Conservation (phyloP, 2,888 invertebrate species). For the Pachydiplax longipennis region DNA sequence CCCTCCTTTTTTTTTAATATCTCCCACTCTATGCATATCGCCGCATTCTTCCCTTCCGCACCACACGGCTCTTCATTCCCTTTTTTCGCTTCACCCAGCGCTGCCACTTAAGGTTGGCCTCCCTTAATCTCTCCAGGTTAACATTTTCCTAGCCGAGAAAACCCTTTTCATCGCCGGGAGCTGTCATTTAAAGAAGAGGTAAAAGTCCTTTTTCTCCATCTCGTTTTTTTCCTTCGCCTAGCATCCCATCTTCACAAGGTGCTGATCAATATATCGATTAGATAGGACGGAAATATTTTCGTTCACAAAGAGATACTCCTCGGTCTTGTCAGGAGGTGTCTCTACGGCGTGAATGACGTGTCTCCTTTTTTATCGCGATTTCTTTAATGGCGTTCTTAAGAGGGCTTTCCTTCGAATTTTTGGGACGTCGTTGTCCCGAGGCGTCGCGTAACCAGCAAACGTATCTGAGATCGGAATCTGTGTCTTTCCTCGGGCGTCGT, state of each 20-base stretch:
- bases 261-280: slow-evolving; percentile 38
- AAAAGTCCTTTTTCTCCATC: not conserved
- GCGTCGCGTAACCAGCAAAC: not conserved
- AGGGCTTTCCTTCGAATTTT: slow-evolving; percentile 23
- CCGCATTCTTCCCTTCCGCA: not conserved
- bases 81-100: slow-evolving; percentile 1
- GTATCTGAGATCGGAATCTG: not conserved
- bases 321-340: not conserved
- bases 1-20: not conserved
- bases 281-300: slow-evolving; percentile 36
- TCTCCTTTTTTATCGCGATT: slow-evolving; percentile 30
- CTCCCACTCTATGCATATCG: not conserved
- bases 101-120: slow-evolving; percentile 34
- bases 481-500: not conserved
- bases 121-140: slow-evolving; percentile 34
- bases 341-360: slow-evolving; percentile 27
- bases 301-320: not conserved
- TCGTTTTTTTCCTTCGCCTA: not conserved
- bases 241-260: not conserved
- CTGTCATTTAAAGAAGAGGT: slow-evolving; percentile 18
- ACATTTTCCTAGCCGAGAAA: not conserved
- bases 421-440: not conserved
- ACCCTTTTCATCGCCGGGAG: slow-evolving; percentile 29
- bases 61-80: not conserved
- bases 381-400: slow-evolving; percentile 28